Evolutionary conservation across 2,797 vertebrate genomes (phyloP).

Genomic region (Sebastes nivosus): DNA sequence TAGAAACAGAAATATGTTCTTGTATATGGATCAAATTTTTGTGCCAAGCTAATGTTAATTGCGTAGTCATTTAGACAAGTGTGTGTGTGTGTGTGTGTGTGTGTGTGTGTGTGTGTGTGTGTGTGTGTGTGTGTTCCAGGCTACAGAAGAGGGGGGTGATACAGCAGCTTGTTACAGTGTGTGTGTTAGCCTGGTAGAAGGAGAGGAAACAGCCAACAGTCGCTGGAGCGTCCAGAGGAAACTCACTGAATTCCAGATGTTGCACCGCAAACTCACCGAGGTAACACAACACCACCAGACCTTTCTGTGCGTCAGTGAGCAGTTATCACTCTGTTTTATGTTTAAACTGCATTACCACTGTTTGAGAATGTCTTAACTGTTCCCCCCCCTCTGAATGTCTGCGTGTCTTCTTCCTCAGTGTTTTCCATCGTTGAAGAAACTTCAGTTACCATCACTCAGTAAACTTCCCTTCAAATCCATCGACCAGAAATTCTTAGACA

Average conservation of each 20-base stretch:
- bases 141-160: constrained; percentile 93
- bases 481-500: constrained; percentile 98
- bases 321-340: neutral
- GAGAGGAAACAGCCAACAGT: constrained; percentile 85
- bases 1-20: neutral
- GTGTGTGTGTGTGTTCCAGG: constrained; percentile 72
- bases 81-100: neutral
- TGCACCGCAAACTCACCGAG: constrained; percentile 96
- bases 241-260: constrained; percentile 94
- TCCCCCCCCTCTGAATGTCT: neutral
- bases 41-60: neutral
- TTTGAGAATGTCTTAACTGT: neutral
- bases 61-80: neutral
- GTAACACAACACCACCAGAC: constrained; percentile 72
- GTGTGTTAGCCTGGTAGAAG: constrained; percentile 89
- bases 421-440: constrained; percentile 95
- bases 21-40: neutral
- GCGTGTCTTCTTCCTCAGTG: constrained; percentile 81
- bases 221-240: constrained; percentile 93
- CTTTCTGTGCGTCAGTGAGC: neutral
- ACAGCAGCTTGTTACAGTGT: constrained; percentile 93
- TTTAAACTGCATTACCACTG: neutral
- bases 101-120: neutral
- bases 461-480: constrained; percentile 99
- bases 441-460: constrained; percentile 96